Evolutionary conservation across 1,140 invertebrate genomes (phyloP).

Genomic region (Cydia splendana): DNA sequence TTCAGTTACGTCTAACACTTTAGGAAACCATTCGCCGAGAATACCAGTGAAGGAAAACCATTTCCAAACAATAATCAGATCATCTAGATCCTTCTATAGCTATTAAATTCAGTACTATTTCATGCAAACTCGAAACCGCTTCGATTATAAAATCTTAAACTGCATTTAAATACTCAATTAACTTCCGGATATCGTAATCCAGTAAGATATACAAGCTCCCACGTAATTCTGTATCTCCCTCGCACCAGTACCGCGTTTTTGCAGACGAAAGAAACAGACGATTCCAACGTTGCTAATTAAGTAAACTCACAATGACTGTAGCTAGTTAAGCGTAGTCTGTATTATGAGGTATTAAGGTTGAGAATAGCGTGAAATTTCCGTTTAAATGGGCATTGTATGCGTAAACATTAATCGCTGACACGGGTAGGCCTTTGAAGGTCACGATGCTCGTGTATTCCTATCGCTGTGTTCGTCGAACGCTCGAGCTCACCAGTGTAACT

Average conservation of each 20-base stretch:
- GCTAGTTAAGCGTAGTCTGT: constrained; percentile 48
- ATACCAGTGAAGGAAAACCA: no score
- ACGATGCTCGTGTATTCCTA: constrained; percentile 49
- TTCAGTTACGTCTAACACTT: no score
- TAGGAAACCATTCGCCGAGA: no score
- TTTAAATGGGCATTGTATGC: constrained; percentile 70
- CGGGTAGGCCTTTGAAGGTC: constrained; percentile 66
- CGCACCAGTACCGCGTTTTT: constrained; percentile 34
- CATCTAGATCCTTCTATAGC: no score
- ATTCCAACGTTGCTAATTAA: constrained; percentile 70
- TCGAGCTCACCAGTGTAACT: not conserved
- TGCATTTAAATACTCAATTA: constrained; percentile 21
- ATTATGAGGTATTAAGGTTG: constrained; percentile 43
- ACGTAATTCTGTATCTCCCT: constrained; percentile 47
- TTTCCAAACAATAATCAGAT: no score
- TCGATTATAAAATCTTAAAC: not conserved
- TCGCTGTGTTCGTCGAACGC: not conserved
- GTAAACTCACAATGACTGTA: constrained; percentile 56
- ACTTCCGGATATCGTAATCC: constrained; percentile 25
- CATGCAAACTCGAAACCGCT: not conserved
- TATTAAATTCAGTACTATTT: not conserved
- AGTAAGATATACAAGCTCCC: not conserved
- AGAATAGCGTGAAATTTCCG: constrained; percentile 41
- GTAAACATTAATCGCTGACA: constrained; percentile 75
- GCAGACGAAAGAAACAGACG: constrained; percentile 56